These are phyloP conservation scores for Leptura quadrifasciata DNA, from an alignment of 2,888 invertebrate species.

Conservation along the genomic window DNA sequence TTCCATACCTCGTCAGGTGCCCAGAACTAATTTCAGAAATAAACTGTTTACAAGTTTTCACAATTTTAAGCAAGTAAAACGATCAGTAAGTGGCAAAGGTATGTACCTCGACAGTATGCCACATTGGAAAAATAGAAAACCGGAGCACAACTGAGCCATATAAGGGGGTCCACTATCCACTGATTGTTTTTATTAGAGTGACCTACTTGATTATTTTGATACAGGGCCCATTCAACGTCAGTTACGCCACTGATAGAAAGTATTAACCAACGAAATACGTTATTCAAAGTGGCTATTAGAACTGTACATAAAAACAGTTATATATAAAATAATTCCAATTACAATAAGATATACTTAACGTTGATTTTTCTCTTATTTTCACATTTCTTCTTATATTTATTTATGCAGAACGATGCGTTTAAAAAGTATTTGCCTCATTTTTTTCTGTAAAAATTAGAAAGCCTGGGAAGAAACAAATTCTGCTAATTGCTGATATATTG, in stretches of 20 bases:
- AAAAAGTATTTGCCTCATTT: neutral
- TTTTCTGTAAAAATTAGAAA: conserved; percentile 3
- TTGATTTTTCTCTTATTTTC: neutral
- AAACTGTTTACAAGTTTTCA: no score
- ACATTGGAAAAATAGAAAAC: no score
- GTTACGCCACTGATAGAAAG: neutral
- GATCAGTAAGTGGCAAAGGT: no score
- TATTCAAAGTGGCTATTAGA: neutral
- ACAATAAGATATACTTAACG: neutral
- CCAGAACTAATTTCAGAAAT: no score
- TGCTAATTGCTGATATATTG: conserved; percentile 1
- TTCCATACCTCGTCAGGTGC: no score
- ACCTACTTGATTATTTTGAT: no score
- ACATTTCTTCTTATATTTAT: neutral
- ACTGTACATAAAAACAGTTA: neutral
- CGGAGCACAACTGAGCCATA: no score
- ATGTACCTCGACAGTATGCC: no score
- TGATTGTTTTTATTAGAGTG: no score
- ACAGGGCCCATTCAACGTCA: no score
- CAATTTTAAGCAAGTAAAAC: no score
- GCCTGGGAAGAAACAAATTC: conserved; percentile 15
- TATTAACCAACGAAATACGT: neutral
- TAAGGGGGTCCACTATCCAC: no score
- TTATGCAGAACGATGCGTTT: neutral
- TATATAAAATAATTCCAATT: neutral